Conservation (phyloP, 2,888 invertebrate species). For the Cryptocephalus moraei region DNA sequence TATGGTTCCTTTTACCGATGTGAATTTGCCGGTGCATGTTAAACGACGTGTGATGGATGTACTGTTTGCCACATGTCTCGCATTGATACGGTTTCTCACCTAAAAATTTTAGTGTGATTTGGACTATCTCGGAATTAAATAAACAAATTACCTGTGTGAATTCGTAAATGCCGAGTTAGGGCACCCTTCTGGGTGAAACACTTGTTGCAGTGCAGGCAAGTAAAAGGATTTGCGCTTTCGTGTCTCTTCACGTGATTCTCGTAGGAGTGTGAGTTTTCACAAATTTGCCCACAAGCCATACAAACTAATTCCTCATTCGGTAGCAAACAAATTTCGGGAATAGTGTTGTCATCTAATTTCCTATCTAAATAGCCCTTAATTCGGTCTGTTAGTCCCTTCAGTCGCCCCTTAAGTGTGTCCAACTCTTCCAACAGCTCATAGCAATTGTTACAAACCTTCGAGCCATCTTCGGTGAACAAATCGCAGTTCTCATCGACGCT, state of each 20-base stretch:
- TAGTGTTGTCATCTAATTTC: neutral
- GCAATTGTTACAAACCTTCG: slow-evolving; percentile 19
- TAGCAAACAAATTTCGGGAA: neutral
- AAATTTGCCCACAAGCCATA: slow-evolving; percentile 41
- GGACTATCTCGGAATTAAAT: too few species aligned
- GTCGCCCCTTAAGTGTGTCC: slow-evolving; percentile 20
- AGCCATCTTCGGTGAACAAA: neutral
- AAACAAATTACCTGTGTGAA: slow-evolving; percentile 43
- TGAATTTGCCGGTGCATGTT: slow-evolving; percentile 59
- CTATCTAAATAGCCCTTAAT: slow-evolving; percentile 10
- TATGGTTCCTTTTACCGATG: slow-evolving; percentile 49
- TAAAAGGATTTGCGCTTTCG: slow-evolving; percentile 39
- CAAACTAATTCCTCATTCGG: slow-evolving; percentile 26
- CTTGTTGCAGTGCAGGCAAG: slow-evolving; percentile 42
- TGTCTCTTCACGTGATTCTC: slow-evolving; percentile 44
- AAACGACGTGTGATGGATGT: slow-evolving; percentile 58
- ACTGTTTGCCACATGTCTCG: slow-evolving; percentile 33
- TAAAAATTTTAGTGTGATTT: too few species aligned
- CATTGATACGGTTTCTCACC: slow-evolving; percentile 31
- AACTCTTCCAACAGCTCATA: slow-evolving; percentile 24
- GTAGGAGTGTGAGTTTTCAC: slow-evolving; percentile 26
- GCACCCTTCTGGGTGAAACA: slow-evolving; percentile 46
- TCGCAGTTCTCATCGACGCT: neutral
- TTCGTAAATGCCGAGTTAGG: slow-evolving; percentile 41
- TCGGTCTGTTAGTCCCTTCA: slow-evolving; percentile 15